Evolutionary conservation across 2,888 invertebrate species (phyloP).

Genomic region (Arenicola marina): DNA sequence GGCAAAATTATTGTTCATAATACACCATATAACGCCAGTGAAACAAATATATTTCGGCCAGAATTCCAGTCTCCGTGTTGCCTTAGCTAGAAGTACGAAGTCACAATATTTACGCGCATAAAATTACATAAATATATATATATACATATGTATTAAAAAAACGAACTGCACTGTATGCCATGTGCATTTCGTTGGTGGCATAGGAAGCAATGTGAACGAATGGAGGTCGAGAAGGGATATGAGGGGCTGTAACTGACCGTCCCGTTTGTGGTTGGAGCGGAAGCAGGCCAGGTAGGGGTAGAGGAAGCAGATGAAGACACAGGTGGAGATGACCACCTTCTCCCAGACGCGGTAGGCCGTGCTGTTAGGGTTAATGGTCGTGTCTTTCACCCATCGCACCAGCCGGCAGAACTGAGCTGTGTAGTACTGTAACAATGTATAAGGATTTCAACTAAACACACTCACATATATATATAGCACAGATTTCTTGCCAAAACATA

Average conservation of each 20-base stretch:
- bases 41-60: no score
- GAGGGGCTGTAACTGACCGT: constrained; percentile 9
- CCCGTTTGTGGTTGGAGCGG: neutral
- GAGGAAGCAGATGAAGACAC: constrained; percentile 12
- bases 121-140: neutral
- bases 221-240: neutral
- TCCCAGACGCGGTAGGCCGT: constrained; percentile 10
- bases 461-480: no score
- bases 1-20: no score
- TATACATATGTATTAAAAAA: neutral
- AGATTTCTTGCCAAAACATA: no score
- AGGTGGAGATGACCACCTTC: constrained; percentile 4
- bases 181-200: neutral
- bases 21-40: no score
- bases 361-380: constrained; percentile 6
- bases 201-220: neutral
- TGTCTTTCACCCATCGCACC: neutral
- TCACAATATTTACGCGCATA: neutral
- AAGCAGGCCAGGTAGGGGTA: constrained; percentile 29
- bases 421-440: neutral
- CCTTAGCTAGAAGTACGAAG: no score
- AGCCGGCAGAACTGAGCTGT: neutral
- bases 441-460: neutral
- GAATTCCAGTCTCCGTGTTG: no score
- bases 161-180: neutral